phyloP scores from a whole-genome alignment of 2,113 vertebrate genomes.

The Vireo altiloquus region DNA sequence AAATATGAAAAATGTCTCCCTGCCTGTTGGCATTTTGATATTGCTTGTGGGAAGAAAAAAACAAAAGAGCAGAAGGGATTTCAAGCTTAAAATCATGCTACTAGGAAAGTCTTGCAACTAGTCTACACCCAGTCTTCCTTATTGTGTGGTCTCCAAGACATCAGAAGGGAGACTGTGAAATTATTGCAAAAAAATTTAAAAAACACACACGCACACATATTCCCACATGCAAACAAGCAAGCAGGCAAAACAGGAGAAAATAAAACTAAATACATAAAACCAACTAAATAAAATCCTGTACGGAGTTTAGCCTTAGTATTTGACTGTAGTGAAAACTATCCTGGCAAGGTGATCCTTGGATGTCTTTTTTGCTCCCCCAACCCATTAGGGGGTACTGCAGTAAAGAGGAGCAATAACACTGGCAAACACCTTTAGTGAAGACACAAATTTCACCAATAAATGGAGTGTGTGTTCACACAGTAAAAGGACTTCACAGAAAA shows the following conservation, averaged over 20 bases:
- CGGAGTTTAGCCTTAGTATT: not conserved
- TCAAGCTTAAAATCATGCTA: not conserved
- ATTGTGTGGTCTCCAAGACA: conserved; percentile 39
- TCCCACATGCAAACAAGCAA: not conserved
- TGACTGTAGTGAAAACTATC: not conserved
- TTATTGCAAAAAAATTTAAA: not conserved
- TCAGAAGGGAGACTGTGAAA: not conserved
- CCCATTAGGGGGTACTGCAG: not conserved
- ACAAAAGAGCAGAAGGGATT: not conserved
- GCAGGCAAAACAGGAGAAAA: not conserved
- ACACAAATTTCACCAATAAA: not conserved
- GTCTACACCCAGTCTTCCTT: not conserved
- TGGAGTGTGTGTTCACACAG: not conserved
- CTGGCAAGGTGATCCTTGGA: not conserved
- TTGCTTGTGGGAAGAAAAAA: conserved; percentile 5
- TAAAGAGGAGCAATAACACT: accelerated
- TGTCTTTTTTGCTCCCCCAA: not conserved
- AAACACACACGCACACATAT: not conserved
- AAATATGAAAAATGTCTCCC: not conserved
- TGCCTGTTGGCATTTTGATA: not conserved
- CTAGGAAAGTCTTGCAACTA: not conserved
- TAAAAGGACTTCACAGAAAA: not conserved
- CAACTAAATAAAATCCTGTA: not conserved
- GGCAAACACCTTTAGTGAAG: not conserved
- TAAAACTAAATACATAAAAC: not conserved